phyloP scores from a whole-genome alignment of 2,797 vertebrate genomes.

The Eospalax fontanierii region DNA sequence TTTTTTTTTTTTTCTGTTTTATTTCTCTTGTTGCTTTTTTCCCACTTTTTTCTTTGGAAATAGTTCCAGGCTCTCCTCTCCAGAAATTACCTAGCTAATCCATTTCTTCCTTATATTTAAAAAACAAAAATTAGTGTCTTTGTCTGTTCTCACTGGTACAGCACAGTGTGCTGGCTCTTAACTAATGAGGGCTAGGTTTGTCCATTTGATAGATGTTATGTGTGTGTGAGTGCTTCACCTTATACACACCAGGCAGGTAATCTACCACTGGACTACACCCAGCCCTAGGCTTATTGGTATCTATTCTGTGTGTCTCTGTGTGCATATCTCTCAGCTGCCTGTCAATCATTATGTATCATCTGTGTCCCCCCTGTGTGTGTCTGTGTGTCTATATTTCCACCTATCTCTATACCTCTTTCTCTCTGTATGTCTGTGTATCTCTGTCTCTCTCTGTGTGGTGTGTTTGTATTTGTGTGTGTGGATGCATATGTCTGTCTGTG shows the following conservation, averaged over 20 bases:
- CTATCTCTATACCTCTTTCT: not conserved
- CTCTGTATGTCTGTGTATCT: not conserved
- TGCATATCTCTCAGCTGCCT: too few relatives aligned
- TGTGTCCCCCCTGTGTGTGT: too few relatives aligned
- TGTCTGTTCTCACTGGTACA: not conserved
- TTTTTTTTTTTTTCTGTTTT: not conserved
- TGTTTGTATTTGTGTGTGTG: not conserved
- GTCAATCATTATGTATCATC: too few relatives aligned
- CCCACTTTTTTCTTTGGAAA: conserved; percentile 21
- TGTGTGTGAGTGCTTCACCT: not conserved
- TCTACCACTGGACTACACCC: not conserved
- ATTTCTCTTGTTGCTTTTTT: not conserved
- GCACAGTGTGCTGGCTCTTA: not conserved
- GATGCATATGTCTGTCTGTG: not conserved
- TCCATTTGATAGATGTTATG: not conserved
- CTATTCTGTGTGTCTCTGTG: too few relatives aligned
- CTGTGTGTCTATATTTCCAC: not conserved
- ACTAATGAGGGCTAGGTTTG: not conserved
- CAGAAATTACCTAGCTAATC: conserved; percentile 12
- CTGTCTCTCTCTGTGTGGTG: not conserved
- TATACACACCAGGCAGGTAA: not conserved
- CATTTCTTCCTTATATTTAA: not conserved
- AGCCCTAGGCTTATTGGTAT: not conserved
- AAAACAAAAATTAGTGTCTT: not conserved
- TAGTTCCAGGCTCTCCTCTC: conserved; percentile 24